Conservation (phyloP, 2,888 invertebrate genomes). For the Trachelus stipa region DNA sequence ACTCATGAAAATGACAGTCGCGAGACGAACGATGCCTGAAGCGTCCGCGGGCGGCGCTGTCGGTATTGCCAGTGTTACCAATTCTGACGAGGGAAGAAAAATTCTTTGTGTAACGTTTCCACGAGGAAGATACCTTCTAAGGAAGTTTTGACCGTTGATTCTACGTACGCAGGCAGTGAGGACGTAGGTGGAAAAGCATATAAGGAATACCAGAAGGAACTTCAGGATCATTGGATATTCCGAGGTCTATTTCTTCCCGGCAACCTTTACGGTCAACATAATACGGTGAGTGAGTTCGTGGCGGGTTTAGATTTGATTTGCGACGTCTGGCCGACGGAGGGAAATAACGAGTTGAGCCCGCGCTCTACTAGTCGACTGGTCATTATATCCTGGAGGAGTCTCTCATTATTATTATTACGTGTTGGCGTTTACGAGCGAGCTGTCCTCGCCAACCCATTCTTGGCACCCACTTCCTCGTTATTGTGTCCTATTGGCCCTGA, state of each 20-base stretch:
- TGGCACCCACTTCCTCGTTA: constrained; percentile 20
- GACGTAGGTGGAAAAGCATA: neutral
- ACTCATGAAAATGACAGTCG: neutral
- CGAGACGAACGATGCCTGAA: neutral
- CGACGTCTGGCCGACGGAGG: constrained; percentile 37
- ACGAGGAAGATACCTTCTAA: neutral
- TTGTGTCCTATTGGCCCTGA: neutral
- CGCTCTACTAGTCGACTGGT: constrained; percentile 27
- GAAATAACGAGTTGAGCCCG: constrained; percentile 37
- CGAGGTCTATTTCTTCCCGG: neutral
- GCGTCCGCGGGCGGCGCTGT: neutral
- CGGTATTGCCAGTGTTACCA: neutral
- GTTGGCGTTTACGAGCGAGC: constrained; percentile 61
- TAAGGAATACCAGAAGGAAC: neutral
- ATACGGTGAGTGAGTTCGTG: constrained; percentile 14
- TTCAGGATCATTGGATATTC: neutral
- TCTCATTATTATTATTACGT: constrained; percentile 63
- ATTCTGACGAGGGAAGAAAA: neutral
- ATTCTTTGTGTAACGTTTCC: neutral
- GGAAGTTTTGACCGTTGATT: neutral
- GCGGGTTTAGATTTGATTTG: constrained; percentile 35
- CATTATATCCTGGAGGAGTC: constrained; percentile 39
- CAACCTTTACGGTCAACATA: neutral
- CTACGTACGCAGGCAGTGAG: neutral
- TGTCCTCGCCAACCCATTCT: constrained; percentile 18